Percentiles rank a stretch among this genome's conserved stretches.
Evolutionary conservation across 2,888 invertebrate species (phyloP).

Genomic region (Eurytoma adleriae): DNA sequence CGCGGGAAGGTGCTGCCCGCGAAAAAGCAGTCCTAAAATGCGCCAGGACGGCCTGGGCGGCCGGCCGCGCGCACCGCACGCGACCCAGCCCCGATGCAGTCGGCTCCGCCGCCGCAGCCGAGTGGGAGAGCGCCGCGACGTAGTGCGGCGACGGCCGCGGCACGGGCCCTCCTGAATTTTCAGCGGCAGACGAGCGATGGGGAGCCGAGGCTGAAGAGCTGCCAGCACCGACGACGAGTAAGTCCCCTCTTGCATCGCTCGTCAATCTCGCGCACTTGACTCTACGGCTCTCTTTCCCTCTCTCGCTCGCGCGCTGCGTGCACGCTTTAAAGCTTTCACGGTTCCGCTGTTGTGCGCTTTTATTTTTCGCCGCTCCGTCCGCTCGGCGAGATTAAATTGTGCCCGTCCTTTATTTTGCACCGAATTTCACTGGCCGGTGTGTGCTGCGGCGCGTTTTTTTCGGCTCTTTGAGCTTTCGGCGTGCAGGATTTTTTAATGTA

Average conservation of each 20-base stretch:
- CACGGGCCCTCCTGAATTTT: conserved; percentile 38
- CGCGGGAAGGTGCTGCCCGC: conserved; percentile 17
- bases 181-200: conserved; percentile 37
- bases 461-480: too few species aligned
- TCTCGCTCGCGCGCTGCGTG: neutral
- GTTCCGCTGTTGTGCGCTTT: neutral
- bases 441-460: too few species aligned
- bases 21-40: conserved; percentile 45
- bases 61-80: neutral
- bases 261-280: neutral
- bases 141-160: conserved; percentile 11
- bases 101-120: neutral
- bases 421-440: too few species aligned
- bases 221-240: conserved; percentile 14
- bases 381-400: too few species aligned
- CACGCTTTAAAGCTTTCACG: neutral
- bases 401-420: too few species aligned
- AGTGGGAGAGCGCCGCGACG: conserved; percentile 1
- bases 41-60: conserved; percentile 6
- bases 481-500: too few species aligned
- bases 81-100: neutral
- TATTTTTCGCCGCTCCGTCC: neutral
- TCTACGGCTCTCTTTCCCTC: neutral
- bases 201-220: conserved; percentile 8
- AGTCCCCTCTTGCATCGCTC: conserved; percentile 11